These are phyloP conservation scores for Gryllus longicercus DNA, from an alignment of 2,888 invertebrate species.

Conservation along the genomic window DNA sequence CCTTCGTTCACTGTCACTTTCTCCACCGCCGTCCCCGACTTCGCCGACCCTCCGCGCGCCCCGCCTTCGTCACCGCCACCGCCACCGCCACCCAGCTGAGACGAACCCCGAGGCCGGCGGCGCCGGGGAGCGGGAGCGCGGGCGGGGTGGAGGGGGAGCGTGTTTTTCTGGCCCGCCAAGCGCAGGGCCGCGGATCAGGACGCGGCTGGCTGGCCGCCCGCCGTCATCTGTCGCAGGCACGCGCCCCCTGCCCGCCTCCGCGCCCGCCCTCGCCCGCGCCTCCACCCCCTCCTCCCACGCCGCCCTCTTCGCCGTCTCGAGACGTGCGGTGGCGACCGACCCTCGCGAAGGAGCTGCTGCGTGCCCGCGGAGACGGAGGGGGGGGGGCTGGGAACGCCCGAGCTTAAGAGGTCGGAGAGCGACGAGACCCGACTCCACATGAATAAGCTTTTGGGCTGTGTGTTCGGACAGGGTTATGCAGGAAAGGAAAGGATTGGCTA, in stretches of 20 bases:
- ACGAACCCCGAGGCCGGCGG: not conserved
- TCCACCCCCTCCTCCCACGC: not conserved
- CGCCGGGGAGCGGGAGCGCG: not conserved
- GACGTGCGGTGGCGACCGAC: not conserved
- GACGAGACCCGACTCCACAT: no score
- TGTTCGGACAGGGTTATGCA: no score
- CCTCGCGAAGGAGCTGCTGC: not conserved
- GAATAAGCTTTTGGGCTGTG: no score
- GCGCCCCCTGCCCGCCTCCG: not conserved
- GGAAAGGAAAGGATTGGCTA: no score
- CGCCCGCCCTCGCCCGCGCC: not conserved
- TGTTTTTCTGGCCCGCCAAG: conserved; percentile 17
- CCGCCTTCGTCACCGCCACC: no score
- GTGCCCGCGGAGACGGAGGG: not conserved
- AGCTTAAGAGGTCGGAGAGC: no score
- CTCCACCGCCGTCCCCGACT: no score
- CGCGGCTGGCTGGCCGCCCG: conserved; percentile 1
- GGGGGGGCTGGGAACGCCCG: no score
- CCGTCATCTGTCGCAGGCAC: not conserved
- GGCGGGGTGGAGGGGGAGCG: not conserved
- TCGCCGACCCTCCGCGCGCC: no score
- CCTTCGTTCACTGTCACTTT: no score
- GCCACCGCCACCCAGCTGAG: no score
- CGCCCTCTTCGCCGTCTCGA: not conserved
- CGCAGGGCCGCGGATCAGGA: conserved; percentile 3